These are phyloP conservation scores for Cricetomys ansorgei DNA, from an alignment of 2,113 vertebrate genomes.

Conservation along the genomic window DNA sequence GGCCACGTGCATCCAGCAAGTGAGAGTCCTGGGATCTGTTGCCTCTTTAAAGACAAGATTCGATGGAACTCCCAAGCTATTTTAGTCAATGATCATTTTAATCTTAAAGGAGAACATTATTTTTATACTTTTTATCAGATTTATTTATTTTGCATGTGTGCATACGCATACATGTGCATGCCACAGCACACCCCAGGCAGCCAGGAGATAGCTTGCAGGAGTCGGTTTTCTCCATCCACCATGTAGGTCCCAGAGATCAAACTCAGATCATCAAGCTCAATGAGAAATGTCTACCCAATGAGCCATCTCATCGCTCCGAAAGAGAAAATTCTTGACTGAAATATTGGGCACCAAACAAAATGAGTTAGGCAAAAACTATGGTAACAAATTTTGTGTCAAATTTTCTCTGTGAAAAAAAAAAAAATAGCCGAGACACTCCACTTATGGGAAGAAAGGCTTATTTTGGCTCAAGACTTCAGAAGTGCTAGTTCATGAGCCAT, in stretches of 20 bases:
- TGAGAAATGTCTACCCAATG: too few species aligned
- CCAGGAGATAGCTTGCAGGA: not conserved
- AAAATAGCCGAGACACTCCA: not conserved
- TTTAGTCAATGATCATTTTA: not conserved
- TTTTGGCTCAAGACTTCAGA: not conserved
- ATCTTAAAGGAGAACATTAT: not conserved
- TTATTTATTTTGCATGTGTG: too few species aligned
- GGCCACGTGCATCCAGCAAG: not conserved
- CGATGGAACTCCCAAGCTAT: not conserved
- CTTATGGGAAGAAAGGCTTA: not conserved
- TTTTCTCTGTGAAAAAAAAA: not conserved
- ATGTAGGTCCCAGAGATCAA: not conserved
- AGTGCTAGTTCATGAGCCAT: not conserved
- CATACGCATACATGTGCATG: not conserved
- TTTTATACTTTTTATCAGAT: not conserved
- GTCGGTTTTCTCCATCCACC: not conserved
- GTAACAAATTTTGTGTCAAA: not conserved
- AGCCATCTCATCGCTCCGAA: not conserved
- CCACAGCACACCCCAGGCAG: not conserved
- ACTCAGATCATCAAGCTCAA: too few species aligned
- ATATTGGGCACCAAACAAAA: not conserved
- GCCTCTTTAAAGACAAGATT: conserved; percentile 18
- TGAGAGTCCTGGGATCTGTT: not conserved
- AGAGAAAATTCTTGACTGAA: not conserved
- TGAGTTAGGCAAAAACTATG: not conserved